These are phyloP conservation scores for Monochamus alternatus DNA, from an alignment of 2,888 invertebrate genomes.

Conservation along the genomic window DNA sequence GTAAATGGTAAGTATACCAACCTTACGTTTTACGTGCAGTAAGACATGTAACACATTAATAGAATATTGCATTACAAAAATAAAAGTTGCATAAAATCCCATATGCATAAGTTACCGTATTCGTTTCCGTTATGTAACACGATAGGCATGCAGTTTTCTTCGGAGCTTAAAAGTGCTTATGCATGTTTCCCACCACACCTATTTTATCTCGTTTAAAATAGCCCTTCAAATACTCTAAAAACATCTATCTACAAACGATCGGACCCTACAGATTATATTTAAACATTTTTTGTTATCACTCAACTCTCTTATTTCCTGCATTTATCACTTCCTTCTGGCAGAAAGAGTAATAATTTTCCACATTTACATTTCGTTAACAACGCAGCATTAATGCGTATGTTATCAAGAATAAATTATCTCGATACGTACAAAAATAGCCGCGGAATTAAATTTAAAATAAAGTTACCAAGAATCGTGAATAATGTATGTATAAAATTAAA, in stretches of 20 bases:
- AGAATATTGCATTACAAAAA: too few species aligned
- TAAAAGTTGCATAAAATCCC: neutral
- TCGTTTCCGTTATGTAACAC: neutral
- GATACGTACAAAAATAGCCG: neutral
- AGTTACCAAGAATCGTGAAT: neutral
- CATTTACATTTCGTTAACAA: neutral
- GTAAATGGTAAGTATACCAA: too few species aligned
- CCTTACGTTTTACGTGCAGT: too few species aligned
- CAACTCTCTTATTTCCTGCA: neutral
- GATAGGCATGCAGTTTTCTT: neutral
- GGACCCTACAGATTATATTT: too few species aligned
- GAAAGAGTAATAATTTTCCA: constrained; percentile 5
- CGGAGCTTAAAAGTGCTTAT: neutral
- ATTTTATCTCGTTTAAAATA: too few species aligned
- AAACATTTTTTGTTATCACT: neutral
- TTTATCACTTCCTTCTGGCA: neutral
- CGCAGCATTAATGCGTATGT: constrained; percentile 1
- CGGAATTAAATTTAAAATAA: neutral
- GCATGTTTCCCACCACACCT: too few species aligned
- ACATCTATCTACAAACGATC: too few species aligned
- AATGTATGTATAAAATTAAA: neutral
- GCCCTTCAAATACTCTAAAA: too few species aligned
- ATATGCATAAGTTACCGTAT: neutral
- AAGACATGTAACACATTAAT: too few species aligned
- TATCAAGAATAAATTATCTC: constrained; percentile 9